phyloP scores from a whole-genome alignment of 2,113 vertebrate species.

The Xenopus tropicalis region UCB_Xtro_10.0 CM004445.2:58307001-58307500 shows the following conservation, averaged over 20 bases:
- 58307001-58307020: no score
- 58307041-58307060: no score
- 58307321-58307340: constrained; percentile 67
- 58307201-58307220: constrained; percentile 62
- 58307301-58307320: constrained; percentile 59
- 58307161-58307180: constrained; percentile 60
- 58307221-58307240: constrained; percentile 75
- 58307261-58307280: constrained; percentile 60
- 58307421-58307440: no score
- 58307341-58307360: constrained; percentile 59
- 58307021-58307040: no score
- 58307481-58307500: no score
- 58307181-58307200: constrained; percentile 69
- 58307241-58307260: constrained; percentile 69
- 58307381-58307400: no score
- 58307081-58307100: no score
- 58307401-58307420: constrained; percentile 39
- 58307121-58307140: constrained; percentile 43
- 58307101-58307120: not conserved
- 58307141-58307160: constrained; percentile 47
- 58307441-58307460: no score
- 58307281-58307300: constrained; percentile 66
- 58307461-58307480: no score
- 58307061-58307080: no score
- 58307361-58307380: constrained; percentile 51